Evolutionary conservation across 2,113 vertebrate genomes (phyloP).

Genomic region (Protobothrops flavoviridis): DNA sequence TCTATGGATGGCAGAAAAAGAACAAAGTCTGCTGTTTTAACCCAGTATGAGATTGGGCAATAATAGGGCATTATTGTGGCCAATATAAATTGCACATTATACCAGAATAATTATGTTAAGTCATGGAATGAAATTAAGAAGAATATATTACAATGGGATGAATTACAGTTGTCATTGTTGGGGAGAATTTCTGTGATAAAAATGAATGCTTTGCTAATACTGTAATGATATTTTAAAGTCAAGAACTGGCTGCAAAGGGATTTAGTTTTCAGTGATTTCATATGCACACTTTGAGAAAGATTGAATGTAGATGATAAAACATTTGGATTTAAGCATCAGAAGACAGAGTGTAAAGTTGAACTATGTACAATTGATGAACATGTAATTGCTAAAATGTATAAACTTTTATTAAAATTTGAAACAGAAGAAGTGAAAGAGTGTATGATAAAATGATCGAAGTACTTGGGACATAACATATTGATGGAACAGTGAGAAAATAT

Average conservation of each 20-base stretch:
- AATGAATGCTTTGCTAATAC: neutral
- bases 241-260: neutral
- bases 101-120: neutral
- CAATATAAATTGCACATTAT: neutral
- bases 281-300: neutral
- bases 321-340: neutral
- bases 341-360: neutral
- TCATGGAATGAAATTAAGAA: neutral
- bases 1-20: neutral
- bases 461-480: neutral
- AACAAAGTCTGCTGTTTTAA: neutral
- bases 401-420: neutral
- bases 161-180: neutral
- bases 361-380: neutral
- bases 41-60: neutral
- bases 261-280: neutral
- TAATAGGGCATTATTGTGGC: neutral
- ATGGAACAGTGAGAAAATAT: neutral
- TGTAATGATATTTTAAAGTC: too few relatives aligned
- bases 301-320: neutral
- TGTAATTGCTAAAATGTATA: neutral
- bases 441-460: neutral
- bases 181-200: neutral
- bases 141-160: neutral
- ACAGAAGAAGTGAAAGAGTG: neutral